Conservation (phyloP, 2,113 vertebrate genomes). For the Trinectes maculatus region DNA sequence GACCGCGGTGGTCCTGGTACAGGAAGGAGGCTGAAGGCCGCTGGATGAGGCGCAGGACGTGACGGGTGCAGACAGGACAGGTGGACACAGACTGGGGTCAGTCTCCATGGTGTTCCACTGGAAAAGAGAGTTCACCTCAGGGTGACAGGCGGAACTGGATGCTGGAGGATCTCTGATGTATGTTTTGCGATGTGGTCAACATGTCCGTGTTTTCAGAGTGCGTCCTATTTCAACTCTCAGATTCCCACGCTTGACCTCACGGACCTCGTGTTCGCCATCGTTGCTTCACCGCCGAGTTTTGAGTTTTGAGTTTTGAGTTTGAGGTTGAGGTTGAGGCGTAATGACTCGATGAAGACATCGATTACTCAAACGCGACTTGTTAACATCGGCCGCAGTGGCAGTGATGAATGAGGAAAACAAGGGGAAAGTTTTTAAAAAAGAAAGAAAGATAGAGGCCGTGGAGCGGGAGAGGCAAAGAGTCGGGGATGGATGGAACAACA, state of each 20-base stretch:
- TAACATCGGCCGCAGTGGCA: conserved; percentile 37
- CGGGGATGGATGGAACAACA: conserved; percentile 36
- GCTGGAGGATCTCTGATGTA: too few relatives aligned
- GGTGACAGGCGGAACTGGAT: too few relatives aligned
- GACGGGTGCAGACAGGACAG: too few relatives aligned
- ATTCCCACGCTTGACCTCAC: conserved; percentile 47
- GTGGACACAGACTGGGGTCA: too few relatives aligned
- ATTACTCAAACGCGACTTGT: conserved; percentile 57
- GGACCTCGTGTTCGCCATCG: conserved; percentile 43
- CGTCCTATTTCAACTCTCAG: too few relatives aligned
- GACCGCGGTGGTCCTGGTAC: too few relatives aligned
- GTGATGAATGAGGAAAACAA: conserved; percentile 52
- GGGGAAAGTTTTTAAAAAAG: conserved; percentile 18
- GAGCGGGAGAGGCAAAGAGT: conserved; percentile 43
- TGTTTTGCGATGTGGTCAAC: conserved; percentile 48
- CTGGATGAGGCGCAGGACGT: too few relatives aligned
- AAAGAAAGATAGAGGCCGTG: conserved; percentile 6
- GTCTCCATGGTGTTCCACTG: too few relatives aligned
- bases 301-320: conserved; percentile 63
- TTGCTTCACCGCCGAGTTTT: conserved; percentile 57
- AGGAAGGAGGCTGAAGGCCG: too few relatives aligned
- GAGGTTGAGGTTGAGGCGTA: conserved; percentile 62
- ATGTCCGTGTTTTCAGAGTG: conserved; percentile 38
- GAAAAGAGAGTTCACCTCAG: too few relatives aligned
- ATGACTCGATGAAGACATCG: conserved; percentile 56